phyloP scores from a whole-genome alignment of 1,140 invertebrate genomes.

The Spodoptera frugiperda region DNA sequence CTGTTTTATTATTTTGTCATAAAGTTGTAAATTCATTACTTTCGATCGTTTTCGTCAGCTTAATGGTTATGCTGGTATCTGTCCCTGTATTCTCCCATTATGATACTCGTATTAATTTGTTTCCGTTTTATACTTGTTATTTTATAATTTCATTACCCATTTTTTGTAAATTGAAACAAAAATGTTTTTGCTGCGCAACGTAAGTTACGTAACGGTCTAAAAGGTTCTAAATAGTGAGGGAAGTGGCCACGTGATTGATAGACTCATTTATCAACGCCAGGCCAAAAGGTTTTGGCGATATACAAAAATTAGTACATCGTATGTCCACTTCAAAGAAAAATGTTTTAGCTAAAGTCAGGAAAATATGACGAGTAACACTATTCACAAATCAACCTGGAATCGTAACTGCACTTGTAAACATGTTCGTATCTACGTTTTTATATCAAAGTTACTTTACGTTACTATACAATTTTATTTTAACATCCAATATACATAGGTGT shows the following conservation, averaged over 20 bases:
- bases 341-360: too few species aligned
- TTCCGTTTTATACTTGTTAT: too few species aligned
- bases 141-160: neutral
- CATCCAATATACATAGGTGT: conserved; percentile 1
- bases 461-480: conserved; percentile 30
- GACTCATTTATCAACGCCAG: conserved; percentile 40
- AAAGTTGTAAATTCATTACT: too few species aligned
- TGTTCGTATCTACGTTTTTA: neutral
- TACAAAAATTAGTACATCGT: conserved; percentile 9
- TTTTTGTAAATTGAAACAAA: neutral
- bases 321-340: neutral
- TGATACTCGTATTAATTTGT: too few species aligned
- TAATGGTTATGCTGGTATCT: too few species aligned
- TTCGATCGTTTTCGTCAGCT: too few species aligned
- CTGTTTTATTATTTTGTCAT: too few species aligned
- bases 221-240: conserved; percentile 8
- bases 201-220: conserved; percentile 5
- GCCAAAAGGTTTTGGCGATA: conserved; percentile 5
- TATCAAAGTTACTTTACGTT: neutral
- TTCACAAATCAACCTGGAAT: neutral
- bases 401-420: neutral
- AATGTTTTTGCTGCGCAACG: conserved; percentile 4
- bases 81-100: too few species aligned
- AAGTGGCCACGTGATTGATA: conserved; percentile 26
- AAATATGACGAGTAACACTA: too few species aligned